phyloP scores from a whole-genome alignment of 2,113 vertebrate species.

The Leucopsar rothschildi region DNA sequence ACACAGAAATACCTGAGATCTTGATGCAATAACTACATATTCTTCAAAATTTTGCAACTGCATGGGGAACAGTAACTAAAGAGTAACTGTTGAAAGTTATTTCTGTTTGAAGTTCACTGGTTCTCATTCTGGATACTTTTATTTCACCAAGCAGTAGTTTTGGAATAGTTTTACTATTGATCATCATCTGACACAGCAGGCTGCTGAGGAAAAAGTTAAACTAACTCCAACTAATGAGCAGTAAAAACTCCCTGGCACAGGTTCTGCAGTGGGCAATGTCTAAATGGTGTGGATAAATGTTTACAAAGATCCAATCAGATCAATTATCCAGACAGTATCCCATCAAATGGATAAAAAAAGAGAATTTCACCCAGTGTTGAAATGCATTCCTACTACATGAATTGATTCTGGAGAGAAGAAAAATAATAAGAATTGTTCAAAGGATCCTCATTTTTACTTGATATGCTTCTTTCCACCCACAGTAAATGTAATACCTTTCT shows the following conservation, averaged over 20 bases:
- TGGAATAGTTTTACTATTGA: neutral
- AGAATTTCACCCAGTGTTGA: neutral
- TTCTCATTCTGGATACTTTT: neutral
- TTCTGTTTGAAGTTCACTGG: neutral
- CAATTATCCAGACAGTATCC: neutral
- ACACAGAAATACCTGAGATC: neutral
- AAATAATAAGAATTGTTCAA: neutral
- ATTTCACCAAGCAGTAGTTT: neutral
- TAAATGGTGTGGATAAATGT: neutral
- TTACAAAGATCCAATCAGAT: neutral
- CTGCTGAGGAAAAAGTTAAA: neutral
- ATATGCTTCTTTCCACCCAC: neutral
- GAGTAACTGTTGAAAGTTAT: neutral
- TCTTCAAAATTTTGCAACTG: neutral
- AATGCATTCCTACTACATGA: rapidly evolving
- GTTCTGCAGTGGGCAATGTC: neutral
- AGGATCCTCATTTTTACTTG: neutral
- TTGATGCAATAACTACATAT: neutral
- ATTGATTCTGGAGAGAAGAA: neutral
- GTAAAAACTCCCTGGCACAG: neutral
- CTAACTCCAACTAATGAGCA: conserved; percentile 15
- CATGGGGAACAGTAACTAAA: neutral
- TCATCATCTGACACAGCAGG: neutral
- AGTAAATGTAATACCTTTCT: neutral
- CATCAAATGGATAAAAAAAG: neutral